Conservation (phyloP, 2,888 invertebrate genomes). For the Augochlorella aurata region DNA sequence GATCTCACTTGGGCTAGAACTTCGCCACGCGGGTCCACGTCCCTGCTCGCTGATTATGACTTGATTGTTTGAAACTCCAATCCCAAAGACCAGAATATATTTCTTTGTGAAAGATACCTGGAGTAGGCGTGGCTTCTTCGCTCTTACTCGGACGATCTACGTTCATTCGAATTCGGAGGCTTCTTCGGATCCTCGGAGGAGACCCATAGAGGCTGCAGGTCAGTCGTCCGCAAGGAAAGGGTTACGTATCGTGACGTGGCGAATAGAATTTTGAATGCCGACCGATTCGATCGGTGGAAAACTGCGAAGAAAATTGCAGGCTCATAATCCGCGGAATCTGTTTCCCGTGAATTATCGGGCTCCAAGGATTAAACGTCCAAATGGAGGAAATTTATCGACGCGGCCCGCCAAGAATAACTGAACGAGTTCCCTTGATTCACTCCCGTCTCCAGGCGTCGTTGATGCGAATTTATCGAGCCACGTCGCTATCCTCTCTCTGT, state of each 20-base stretch:
- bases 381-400: slow-evolving; percentile 43
- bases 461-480: slow-evolving; percentile 45
- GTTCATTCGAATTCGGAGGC: neutral
- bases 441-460: slow-evolving; percentile 14
- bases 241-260: neutral
- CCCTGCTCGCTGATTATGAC: neutral
- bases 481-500: neutral
- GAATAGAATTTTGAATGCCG: slow-evolving; percentile 32
- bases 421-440: slow-evolving; percentile 45
- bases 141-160: neutral
- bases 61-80: neutral
- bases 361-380: slow-evolving; percentile 50
- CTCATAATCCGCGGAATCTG: slow-evolving; percentile 41
- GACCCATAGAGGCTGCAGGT: neutral
- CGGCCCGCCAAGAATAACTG: slow-evolving; percentile 44
- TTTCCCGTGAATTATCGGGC: slow-evolving; percentile 48
- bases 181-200: neutral
- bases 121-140: neutral
- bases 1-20: neutral
- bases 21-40: neutral
- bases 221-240: neutral
- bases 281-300: neutral
- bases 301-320: slow-evolving; percentile 47
- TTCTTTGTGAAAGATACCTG: neutral
- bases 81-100: neutral